These are phyloP conservation scores for Rattus norvegicus DNA, from an alignment of 2,113 vertebrate genomes.

Conservation along the genomic window GRCr8 NC_086020.1:79936501-79937000, in stretches of 20 bases:
- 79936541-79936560: slow-evolving; percentile 18
- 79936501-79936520: slow-evolving; percentile 48
- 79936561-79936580: slow-evolving; percentile 61
- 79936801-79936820: not conserved
- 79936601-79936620: slow-evolving; percentile 18
- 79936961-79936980: not conserved
- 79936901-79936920: not conserved
- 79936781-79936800: not conserved
- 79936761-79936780: not conserved
- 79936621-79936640: not conserved
- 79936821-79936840: not conserved
- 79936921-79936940: not conserved
- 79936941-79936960: not conserved
- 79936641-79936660: not conserved
- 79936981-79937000: not conserved
- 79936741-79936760: too few relatives aligned
- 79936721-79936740: not conserved
- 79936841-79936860: not conserved
- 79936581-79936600: slow-evolving; percentile 67
- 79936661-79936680: not conserved
- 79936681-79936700: not conserved
- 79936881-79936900: not conserved
- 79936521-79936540: slow-evolving; percentile 24
- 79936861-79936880: not conserved
- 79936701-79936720: not conserved